phyloP scores from a whole-genome alignment of 1,140 invertebrate genomes.

The Portunus trituberculatus region DNA sequence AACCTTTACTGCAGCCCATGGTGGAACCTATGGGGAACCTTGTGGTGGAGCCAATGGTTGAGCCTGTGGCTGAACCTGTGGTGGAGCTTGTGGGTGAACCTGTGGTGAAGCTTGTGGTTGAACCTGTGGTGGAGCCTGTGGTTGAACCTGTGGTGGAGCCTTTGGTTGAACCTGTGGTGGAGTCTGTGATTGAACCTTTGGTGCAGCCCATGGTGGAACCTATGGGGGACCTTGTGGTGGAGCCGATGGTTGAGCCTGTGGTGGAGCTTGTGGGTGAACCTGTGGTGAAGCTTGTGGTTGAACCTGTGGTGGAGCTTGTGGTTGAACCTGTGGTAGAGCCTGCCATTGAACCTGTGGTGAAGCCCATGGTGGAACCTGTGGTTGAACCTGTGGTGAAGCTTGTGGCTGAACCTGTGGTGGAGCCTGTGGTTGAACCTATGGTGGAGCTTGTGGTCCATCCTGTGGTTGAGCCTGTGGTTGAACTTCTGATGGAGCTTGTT shows the following conservation, averaged over 20 bases:
- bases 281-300: background rate
- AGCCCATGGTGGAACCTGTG: background rate
- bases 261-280: background rate
- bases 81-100: background rate
- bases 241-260: background rate
- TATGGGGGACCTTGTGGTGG: background rate
- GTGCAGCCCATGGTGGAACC: background rate
- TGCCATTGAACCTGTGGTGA: too few species aligned
- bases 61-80: slow-evolving; percentile 18
- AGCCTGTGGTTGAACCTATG: background rate
- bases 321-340: background rate
- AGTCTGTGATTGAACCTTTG: background rate
- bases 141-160: background rate
- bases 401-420: background rate
- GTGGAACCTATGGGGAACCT: background rate
- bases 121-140: background rate
- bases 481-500: background rate
- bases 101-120: background rate
- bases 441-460: background rate
- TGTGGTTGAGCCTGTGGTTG: background rate
- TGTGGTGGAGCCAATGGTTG: background rate
- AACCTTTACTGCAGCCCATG: too few species aligned
- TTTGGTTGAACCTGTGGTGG: background rate
- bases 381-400: background rate
- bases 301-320: background rate